Evolutionary conservation across 2,797 vertebrate species (phyloP).

Genomic region (Hemibagrus guttatus): DNA sequence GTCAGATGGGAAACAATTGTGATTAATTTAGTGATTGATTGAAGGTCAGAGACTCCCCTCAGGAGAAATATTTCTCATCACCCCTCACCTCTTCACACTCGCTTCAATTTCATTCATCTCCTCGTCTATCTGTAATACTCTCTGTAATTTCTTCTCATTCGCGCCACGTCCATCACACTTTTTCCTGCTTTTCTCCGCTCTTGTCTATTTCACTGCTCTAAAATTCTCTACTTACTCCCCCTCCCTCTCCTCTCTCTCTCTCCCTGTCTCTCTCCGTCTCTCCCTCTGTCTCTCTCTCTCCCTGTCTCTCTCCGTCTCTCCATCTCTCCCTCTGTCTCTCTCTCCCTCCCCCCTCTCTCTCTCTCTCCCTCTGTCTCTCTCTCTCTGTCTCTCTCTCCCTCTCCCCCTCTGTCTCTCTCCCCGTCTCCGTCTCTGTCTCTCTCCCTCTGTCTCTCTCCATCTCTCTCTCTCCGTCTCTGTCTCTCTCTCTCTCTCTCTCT

Average conservation of each 20-base stretch:
- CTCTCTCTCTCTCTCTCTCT: no score
- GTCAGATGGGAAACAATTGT: slow-evolving; percentile 50
- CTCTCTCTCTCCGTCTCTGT: no score
- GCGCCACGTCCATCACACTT: slow-evolving; percentile 31
- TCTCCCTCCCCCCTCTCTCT: no score
- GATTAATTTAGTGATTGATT: slow-evolving; percentile 71
- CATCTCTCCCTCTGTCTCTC: no score
- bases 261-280: no score
- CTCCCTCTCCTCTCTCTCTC: slow-evolving; percentile 22
- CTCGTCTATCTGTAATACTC: slow-evolving; percentile 42
- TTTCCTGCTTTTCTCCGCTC: slow-evolving; percentile 42
- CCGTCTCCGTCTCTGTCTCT: no score
- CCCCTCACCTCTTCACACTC: slow-evolving; percentile 55
- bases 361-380: no score
- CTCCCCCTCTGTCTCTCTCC: no score
- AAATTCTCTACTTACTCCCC: background rate
- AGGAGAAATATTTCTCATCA: slow-evolving; percentile 65
- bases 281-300: background rate
- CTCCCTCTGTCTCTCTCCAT: no score
- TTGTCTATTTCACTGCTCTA: slow-evolving; percentile 17
- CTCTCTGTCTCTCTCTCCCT: no score
- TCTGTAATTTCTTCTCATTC: slow-evolving; percentile 34
- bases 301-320: no score
- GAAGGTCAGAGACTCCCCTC: slow-evolving; percentile 44
- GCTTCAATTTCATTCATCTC: slow-evolving; percentile 55